Base-by-base conservation (phyloP, 2,113 vertebrate species). In the Octodon degus region DNA sequence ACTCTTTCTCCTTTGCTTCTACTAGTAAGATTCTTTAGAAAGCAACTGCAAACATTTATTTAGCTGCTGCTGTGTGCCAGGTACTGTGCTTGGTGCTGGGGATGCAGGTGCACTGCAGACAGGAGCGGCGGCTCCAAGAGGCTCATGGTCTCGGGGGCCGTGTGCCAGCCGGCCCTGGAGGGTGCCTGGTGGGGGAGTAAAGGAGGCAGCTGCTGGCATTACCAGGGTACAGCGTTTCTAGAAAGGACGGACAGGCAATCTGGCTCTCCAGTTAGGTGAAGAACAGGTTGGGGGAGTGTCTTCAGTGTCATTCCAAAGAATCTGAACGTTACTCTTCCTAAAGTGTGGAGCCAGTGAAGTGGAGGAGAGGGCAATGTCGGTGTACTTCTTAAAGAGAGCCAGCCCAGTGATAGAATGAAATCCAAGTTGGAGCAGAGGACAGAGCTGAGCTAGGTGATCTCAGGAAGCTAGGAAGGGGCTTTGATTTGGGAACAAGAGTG, bases 11-110 rank as follows among this genome's bases (percentile, higher is more conserved):
- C 97, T 97, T 97, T 97, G 94, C 97, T 93, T 97, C 97, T 97
- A 34, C 97, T 97, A 98, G 96, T 98, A 97, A 97, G 96, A 96
- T 79, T 95, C 97, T 97, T 96, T 97, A 97, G 97, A 96, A 95
- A 97, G 96, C 97, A 97, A 95, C 97, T 96, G 97, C 97, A 97
- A 96, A 97, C 93, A 93, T 91, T 97, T 92, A 96, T 94, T 95
- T 98, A 98, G 97, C 92, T 80, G 97, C 97, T 98, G 96, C 97
- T 95, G 96, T 97, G 96, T 97, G 96, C 96, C 97, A 96, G 97
- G 97, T 97, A 97, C 97, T 98, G 97, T 97, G 96, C 96, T 98
- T 97, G 94, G 96, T 96, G 97, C 97, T 97, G 96, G 97, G 97
- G 97, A 63, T 93, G 93, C 37, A 86, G 5, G 83, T 93, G 11